Evolutionary conservation across 2,888 invertebrate species (phyloP).

Genomic region (Nemapogon koenigi): DNA sequence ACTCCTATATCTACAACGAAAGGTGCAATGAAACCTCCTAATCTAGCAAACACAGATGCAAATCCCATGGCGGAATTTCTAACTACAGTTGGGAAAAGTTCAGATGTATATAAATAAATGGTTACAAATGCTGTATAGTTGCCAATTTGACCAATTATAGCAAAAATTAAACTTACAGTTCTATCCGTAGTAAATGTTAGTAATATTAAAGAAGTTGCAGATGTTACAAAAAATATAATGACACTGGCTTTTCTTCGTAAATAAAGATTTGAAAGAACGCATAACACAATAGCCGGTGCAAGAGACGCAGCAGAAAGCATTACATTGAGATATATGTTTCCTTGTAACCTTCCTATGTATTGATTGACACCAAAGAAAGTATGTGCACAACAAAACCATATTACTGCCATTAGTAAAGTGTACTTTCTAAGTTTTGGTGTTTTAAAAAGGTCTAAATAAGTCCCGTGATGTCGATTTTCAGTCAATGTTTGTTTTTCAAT

Average conservation of each 20-base stretch:
- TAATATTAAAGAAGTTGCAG: slow-evolving; percentile 35
- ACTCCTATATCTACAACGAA: slow-evolving; percentile 66
- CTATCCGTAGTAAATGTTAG: slow-evolving; percentile 28
- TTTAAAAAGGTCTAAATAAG: slow-evolving; percentile 68
- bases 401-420: slow-evolving; percentile 70
- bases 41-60: slow-evolving; percentile 70
- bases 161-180: slow-evolving; percentile 68
- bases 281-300: slow-evolving; percentile 33
- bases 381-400: slow-evolving; percentile 82
- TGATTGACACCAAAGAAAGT: slow-evolving; percentile 85
- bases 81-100: slow-evolving; percentile 80
- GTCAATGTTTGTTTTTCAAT: slow-evolving; percentile 28
- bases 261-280: slow-evolving; percentile 33
- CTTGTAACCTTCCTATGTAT: slow-evolving; percentile 77
- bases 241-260: slow-evolving; percentile 36
- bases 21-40: slow-evolving; percentile 73
- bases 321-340: slow-evolving; percentile 82
- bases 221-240: slow-evolving; percentile 31
- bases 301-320: slow-evolving; percentile 67
- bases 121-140: slow-evolving; percentile 72
- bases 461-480: slow-evolving; percentile 25
- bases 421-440: slow-evolving; percentile 73
- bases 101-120: slow-evolving; percentile 76
- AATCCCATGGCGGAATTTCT: slow-evolving; percentile 81
- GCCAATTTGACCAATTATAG: slow-evolving; percentile 77